Percentiles rank a stretch among this genome's conserved stretches.
Evolutionary conservation across 2,888 invertebrate genomes (phyloP).

Genomic region (Epicampocera succincta): DNA sequence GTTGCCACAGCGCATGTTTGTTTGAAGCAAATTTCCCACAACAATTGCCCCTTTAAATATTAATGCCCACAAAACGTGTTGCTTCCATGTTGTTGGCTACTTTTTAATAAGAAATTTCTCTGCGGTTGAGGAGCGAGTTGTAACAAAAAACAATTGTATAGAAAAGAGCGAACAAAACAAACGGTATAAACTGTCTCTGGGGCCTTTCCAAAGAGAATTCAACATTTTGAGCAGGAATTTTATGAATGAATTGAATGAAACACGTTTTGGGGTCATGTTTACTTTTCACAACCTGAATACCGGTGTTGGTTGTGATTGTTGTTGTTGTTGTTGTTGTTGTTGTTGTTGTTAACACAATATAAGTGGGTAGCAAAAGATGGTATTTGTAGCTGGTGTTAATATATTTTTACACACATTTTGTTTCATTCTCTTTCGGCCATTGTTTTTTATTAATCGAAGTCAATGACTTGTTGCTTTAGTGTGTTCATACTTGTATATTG

Average conservation of each 20-base stretch:
- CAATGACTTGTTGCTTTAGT: slow-evolving; percentile 56
- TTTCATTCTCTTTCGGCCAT: slow-evolving; percentile 29
- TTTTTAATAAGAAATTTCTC: background rate
- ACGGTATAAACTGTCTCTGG: background rate
- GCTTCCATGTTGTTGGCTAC: slow-evolving; percentile 56
- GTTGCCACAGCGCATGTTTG: slow-evolving; percentile 71
- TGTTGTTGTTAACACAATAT: background rate
- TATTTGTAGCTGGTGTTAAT: slow-evolving; percentile 21
- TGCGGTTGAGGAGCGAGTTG: background rate
- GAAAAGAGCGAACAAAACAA: slow-evolving; percentile 59
- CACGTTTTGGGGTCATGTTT: slow-evolving; percentile 69
- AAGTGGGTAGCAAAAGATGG: slow-evolving; percentile 6
- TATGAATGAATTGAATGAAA: slow-evolving; percentile 61
- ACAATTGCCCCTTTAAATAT: slow-evolving; percentile 76
- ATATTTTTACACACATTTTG: slow-evolving; percentile 37
- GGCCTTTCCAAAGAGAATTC: slow-evolving; percentile 1
- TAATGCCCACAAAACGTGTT: slow-evolving; percentile 67
- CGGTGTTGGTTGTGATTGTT: background rate
- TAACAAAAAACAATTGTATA: slow-evolving; percentile 54
- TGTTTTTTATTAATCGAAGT: slow-evolving; percentile 29
- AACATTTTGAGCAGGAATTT: background rate
- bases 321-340: slow-evolving; percentile 21
- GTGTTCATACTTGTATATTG: background rate
- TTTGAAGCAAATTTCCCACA: slow-evolving; percentile 77
- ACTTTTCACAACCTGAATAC: slow-evolving; percentile 33